phyloP scores from a whole-genome alignment of 2,113 vertebrate species.

The Nothocercus julius region DNA sequence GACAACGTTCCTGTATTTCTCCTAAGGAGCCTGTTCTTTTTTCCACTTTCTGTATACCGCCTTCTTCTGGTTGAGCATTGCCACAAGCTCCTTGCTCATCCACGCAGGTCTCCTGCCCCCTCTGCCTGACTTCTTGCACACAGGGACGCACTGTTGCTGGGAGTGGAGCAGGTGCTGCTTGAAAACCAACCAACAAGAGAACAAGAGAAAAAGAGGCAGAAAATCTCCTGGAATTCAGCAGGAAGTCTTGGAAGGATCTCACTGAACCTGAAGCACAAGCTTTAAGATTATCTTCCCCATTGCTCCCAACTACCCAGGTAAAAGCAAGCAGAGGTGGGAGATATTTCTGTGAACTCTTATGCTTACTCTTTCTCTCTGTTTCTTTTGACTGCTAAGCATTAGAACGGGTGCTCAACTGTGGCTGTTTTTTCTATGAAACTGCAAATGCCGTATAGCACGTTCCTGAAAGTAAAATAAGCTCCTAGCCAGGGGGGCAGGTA shows the following conservation, averaged over 20 bases:
- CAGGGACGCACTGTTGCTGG: no score
- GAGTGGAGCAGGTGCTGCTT: no score
- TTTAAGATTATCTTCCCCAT: not conserved
- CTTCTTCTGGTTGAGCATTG: no score
- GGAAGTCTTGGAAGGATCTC: not conserved
- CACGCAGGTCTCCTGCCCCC: no score
- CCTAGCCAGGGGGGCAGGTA: not conserved
- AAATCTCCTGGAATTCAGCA: not conserved
- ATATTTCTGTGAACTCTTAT: not conserved
- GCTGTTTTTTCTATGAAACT: not conserved
- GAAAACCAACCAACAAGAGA: no score
- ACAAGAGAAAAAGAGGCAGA: not conserved
- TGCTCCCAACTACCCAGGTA: not conserved
- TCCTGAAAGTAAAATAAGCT: constrained; percentile 23
- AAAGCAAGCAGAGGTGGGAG: not conserved
- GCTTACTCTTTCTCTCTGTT: not conserved
- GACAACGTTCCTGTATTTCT: no score
- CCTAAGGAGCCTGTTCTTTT: no score
- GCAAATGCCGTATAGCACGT: not conserved
- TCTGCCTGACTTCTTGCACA: no score
- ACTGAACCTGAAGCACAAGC: not conserved
- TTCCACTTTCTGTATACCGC: no score
- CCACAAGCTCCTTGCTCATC: no score
- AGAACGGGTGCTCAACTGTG: not conserved
- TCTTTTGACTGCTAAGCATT: not conserved